Evolutionary conservation across 2,888 invertebrate genomes (phyloP).

Genomic region (Thera britannica): DNA sequence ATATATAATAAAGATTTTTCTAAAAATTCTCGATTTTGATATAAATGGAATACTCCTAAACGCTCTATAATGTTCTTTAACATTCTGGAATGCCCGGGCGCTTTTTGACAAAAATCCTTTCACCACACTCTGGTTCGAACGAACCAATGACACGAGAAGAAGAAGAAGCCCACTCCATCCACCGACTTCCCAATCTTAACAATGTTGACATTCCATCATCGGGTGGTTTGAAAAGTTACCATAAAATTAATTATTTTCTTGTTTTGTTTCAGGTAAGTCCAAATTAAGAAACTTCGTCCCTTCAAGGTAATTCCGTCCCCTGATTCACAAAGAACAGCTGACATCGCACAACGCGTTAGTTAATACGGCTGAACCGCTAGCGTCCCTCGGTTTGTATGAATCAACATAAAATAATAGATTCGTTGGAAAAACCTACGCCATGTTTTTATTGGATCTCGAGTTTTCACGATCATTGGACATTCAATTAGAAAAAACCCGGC

Average conservation of each 20-base stretch:
- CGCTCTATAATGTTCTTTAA: too few relatives aligned
- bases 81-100: too few relatives aligned
- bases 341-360: neutral
- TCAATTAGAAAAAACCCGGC: conserved; percentile 4
- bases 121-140: too few relatives aligned
- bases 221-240: too few relatives aligned
- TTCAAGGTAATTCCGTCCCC: neutral
- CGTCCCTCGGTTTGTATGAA: conserved; percentile 17
- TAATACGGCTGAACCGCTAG: neutral
- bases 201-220: too few relatives aligned
- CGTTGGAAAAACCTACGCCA: conserved; percentile 2
- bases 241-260: neutral
- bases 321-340: neutral
- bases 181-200: too few relatives aligned
- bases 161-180: too few relatives aligned
- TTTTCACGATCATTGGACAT: conserved; percentile 6
- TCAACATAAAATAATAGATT: conserved; percentile 24
- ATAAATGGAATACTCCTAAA: too few relatives aligned
- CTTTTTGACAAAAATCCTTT: too few relatives aligned
- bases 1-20: too few relatives aligned
- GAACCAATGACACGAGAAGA: too few relatives aligned
- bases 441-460: conserved; percentile 7
- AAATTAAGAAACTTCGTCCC: neutral
- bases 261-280: conserved; percentile 24
- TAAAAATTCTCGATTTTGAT: too few relatives aligned